Evolutionary conservation across 2,113 vertebrate genomes (phyloP).

Genomic region (Bos taurus): ARS-UCD2.0 NC_037336.1:852001-852500

Average conservation of each 20-base stretch:
- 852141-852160: slow-evolving; percentile 28
- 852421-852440: neutral
- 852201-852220: slow-evolving; percentile 44
- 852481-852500: neutral
- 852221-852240: slow-evolving; percentile 31
- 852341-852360: neutral
- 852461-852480: neutral
- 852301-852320: neutral
- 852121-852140: slow-evolving; percentile 22
- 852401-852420: neutral
- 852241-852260: slow-evolving; percentile 27
- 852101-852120: neutral
- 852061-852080: neutral
- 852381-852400: neutral
- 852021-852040: slow-evolving; percentile 1
- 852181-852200: slow-evolving; percentile 23
- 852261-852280: neutral
- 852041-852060: neutral
- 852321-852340: neutral
- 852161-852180: slow-evolving; percentile 23
- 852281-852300: neutral
- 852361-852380: neutral
- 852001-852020: neutral
- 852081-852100: slow-evolving; percentile 24
- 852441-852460: neutral